Conservation (phyloP, 2,113 vertebrate genomes). For the Antechinus flavipes region DNA sequence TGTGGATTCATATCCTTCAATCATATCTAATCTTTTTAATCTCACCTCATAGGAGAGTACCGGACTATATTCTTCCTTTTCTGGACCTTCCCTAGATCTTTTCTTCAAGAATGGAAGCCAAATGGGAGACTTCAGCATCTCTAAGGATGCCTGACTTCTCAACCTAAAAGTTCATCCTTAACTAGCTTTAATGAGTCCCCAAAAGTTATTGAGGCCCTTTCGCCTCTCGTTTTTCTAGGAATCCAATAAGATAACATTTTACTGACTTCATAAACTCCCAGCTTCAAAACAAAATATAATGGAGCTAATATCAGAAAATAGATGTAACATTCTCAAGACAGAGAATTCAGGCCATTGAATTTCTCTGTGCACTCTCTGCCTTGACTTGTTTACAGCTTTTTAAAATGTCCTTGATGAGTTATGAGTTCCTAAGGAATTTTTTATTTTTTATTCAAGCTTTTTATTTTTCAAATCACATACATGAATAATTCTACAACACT, state of each 20-base stretch:
- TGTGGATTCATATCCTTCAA: not conserved
- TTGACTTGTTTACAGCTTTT: not conserved
- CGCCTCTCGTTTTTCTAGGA: not conserved
- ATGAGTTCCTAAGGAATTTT: not conserved
- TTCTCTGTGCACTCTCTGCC: not conserved
- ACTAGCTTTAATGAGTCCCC: not conserved
- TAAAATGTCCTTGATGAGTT: not conserved
- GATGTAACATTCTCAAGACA: not conserved
- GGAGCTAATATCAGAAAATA: not conserved
- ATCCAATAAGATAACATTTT: not conserved
- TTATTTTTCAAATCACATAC: no score
- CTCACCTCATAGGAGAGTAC: not conserved
- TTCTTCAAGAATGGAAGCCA: not conserved
- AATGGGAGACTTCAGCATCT: not conserved
- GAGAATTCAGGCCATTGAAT: not conserved
- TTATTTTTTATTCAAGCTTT: no score
- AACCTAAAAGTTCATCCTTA: not conserved
- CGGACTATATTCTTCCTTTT: not conserved
- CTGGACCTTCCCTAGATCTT: not conserved
- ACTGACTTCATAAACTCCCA: not conserved
- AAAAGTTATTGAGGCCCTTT: not conserved
- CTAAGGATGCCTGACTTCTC: not conserved
- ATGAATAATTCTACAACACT: no score
- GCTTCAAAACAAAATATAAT: slow-evolving; percentile 24
- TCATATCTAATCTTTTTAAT: not conserved